Evolutionary conservation across 2,888 invertebrate species (phyloP).

Genomic region (Gerris lacustris): DNA sequence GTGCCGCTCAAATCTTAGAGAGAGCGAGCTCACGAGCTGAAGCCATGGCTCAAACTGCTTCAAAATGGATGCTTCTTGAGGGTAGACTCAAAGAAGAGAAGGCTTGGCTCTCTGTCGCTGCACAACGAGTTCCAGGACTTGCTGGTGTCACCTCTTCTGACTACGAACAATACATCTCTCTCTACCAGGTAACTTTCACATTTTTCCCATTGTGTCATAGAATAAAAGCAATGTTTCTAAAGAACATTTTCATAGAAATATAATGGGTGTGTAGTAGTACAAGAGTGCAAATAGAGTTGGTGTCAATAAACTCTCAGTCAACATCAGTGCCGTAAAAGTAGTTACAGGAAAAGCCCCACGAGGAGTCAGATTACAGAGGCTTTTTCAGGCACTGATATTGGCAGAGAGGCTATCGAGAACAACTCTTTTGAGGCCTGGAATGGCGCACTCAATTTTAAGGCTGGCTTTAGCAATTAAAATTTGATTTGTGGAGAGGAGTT

Average conservation of each 20-base stretch:
- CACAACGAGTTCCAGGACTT: slow-evolving; percentile 70
- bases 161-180: slow-evolving; percentile 69
- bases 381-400: too few species aligned
- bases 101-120: slow-evolving; percentile 71
- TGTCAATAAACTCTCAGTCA: too few species aligned
- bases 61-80: slow-evolving; percentile 67
- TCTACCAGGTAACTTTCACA: slow-evolving; percentile 46
- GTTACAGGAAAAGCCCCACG: too few species aligned
- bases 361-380: too few species aligned
- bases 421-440: too few species aligned
- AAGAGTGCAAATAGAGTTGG: not conserved
- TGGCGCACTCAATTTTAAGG: too few species aligned
- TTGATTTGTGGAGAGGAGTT: too few species aligned
- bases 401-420: too few species aligned
- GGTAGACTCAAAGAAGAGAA: slow-evolving; percentile 71
- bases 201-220: not conserved
- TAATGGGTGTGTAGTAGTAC: not conserved
- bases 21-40: slow-evolving; percentile 69
- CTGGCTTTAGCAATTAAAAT: too few species aligned
- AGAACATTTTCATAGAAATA: not conserved
- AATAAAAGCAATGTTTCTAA: not conserved
- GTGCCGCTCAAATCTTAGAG: slow-evolving; percentile 63
- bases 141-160: slow-evolving; percentile 69
- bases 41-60: slow-evolving; percentile 71
- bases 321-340: too few species aligned